phyloP scores from a whole-genome alignment of 2,888 invertebrate genomes.

The Adela reaumurella region DNA sequence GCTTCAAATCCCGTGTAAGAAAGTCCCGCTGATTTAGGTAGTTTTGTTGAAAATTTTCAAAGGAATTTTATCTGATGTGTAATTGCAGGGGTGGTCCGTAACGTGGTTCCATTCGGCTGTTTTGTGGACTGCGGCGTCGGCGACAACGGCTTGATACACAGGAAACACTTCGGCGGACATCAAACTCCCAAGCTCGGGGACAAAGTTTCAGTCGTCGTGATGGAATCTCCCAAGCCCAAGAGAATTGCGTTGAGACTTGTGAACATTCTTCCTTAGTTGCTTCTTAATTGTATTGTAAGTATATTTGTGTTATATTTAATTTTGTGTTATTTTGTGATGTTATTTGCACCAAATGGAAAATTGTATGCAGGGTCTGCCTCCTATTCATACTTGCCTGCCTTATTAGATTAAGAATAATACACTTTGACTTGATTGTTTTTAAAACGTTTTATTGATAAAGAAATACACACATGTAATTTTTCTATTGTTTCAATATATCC shows the following conservation, averaged over 20 bases:
- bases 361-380: no score
- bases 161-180: constrained; percentile 52
- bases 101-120: constrained; percentile 86
- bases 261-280: constrained; percentile 29
- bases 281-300: background rate
- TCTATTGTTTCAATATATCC: background rate
- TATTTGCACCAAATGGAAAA: background rate
- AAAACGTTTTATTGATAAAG: no score
- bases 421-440: no score
- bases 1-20: no score
- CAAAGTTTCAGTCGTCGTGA: constrained; percentile 63
- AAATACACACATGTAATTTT: no score
- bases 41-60: no score
- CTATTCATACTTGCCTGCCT: no score
- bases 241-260: constrained; percentile 56
- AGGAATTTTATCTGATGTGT: no score
- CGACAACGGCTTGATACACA: constrained; percentile 66
- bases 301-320: constrained; percentile 2
- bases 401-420: no score
- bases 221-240: constrained; percentile 53
- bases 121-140: constrained; percentile 86
- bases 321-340: constrained; percentile 1
- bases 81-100: constrained; percentile 80
- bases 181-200: constrained; percentile 62
- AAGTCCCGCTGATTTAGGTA: no score